phyloP scores from a whole-genome alignment of 2,797 vertebrate species.

The Hippoglossus hippoglossus region DNA sequence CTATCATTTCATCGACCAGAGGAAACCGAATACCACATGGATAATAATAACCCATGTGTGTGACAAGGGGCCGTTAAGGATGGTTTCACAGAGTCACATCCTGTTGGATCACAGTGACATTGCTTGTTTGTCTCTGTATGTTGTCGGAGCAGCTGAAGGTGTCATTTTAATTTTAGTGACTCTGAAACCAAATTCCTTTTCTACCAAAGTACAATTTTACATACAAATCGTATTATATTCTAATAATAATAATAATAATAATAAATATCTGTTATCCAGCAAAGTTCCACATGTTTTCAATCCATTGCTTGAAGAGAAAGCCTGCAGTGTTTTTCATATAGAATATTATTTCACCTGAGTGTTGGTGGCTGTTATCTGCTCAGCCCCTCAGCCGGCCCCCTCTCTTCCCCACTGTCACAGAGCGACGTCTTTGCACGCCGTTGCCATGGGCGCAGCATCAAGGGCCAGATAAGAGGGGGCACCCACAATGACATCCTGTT shows the following conservation, averaged over 20 bases:
- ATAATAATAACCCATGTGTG: no score
- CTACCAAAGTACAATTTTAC: background rate
- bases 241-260: background rate
- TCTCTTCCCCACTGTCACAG: slow-evolving; percentile 25
- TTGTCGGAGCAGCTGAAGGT: background rate
- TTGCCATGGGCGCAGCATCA: slow-evolving; percentile 80
- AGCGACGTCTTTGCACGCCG: slow-evolving; percentile 55
- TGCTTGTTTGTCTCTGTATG: no score
- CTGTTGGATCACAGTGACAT: no score
- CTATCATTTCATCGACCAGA: no score
- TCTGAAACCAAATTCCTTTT: background rate
- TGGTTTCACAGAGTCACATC: no score
- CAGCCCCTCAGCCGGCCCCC: slow-evolving; percentile 5
- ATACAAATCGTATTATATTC: background rate
- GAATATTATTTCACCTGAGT: background rate
- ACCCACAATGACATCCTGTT: slow-evolving; percentile 77
- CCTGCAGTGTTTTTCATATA: background rate
- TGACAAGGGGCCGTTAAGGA: no score
- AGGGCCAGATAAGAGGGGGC: slow-evolving; percentile 81
- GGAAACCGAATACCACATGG: no score
- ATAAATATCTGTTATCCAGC: background rate
- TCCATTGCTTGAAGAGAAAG: background rate
- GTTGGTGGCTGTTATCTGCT: slow-evolving; percentile 1
- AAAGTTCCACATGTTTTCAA: background rate
- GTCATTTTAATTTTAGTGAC: background rate